Evolutionary conservation across 2,797 vertebrate species (phyloP).

Genomic region (Hyperoplus immaculatus): DNA sequence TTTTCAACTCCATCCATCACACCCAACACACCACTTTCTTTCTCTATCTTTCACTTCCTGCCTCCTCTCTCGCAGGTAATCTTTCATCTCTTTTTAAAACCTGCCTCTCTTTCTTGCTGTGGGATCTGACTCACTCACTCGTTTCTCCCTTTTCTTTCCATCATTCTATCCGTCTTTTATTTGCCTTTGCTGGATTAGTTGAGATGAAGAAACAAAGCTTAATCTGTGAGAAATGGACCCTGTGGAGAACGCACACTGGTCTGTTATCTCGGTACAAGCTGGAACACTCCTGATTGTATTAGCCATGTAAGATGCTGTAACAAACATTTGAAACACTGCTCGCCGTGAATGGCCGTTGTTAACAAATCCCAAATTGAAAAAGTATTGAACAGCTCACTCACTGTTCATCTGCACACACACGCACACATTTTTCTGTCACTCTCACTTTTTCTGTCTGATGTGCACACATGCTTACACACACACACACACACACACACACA

Average conservation of each 20-base stretch:
- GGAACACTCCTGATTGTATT: slow-evolving; percentile 41
- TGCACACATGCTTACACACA: background rate
- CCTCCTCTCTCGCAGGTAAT: slow-evolving; percentile 47
- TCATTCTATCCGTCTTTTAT: slow-evolving; percentile 71
- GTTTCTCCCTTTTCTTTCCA: slow-evolving; percentile 22
- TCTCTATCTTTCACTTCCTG: slow-evolving; percentile 51
- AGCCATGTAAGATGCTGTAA: slow-evolving; percentile 36
- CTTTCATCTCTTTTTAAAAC: slow-evolving; percentile 49
- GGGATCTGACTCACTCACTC: slow-evolving; percentile 11
- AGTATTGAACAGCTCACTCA: slow-evolving; percentile 52
- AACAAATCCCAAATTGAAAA: slow-evolving; percentile 48
- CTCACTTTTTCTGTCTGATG: background rate
- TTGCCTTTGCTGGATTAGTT: slow-evolving; percentile 59
- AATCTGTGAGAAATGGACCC: slow-evolving; percentile 60
- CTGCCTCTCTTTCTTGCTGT: slow-evolving; percentile 26
- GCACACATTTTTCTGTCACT: background rate
- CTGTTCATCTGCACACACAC: slow-evolving; percentile 14
- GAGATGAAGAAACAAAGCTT: slow-evolving; percentile 37
- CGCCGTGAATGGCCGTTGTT: slow-evolving; percentile 8
- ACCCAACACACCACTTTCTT: slow-evolving; percentile 43
- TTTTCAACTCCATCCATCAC: slow-evolving; percentile 78
- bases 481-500: slow-evolving; percentile 1
- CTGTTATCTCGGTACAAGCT: slow-evolving; percentile 51
- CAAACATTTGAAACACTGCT: slow-evolving; percentile 34
- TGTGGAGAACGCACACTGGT: slow-evolving; percentile 55